Conservation (phyloP, 2,888 invertebrate species). For the Diaperis boleti region DNA sequence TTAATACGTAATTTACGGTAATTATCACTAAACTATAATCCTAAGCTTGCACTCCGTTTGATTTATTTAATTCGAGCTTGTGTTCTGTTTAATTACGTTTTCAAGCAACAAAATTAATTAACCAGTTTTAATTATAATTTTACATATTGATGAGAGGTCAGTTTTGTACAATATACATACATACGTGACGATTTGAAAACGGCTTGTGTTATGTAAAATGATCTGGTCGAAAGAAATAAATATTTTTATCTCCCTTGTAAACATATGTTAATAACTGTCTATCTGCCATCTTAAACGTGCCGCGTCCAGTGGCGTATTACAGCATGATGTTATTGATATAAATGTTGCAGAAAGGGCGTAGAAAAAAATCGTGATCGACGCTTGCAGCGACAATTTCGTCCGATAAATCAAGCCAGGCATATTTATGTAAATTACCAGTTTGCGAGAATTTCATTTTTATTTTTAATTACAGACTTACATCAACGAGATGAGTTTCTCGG, state of each 20-base stretch:
- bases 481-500: slow-evolving; percentile 15
- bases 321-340: slow-evolving; percentile 26
- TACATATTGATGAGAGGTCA: slow-evolving; percentile 13
- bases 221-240: slow-evolving; percentile 40
- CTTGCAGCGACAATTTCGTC: slow-evolving; percentile 25
- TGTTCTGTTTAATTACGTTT: slow-evolving; percentile 10
- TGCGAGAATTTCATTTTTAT: slow-evolving; percentile 26
- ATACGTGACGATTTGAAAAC: slow-evolving; percentile 28
- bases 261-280: slow-evolving; percentile 44
- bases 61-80: slow-evolving; percentile 7
- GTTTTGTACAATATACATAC: slow-evolving; percentile 18
- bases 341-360: slow-evolving; percentile 12
- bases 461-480: slow-evolving; percentile 23
- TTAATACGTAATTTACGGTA: slow-evolving; percentile 11
- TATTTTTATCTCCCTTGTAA: slow-evolving; percentile 44
- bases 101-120: slow-evolving; percentile 6
- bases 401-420: slow-evolving; percentile 33
- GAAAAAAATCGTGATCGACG: slow-evolving; percentile 11
- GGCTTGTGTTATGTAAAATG: slow-evolving; percentile 41
- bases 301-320: slow-evolving; percentile 36
- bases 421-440: slow-evolving; percentile 38
- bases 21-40: slow-evolving; percentile 11
- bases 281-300: slow-evolving; percentile 42
- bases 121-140: no score
- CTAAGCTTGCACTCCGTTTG: neutral